Evolutionary conservation across 2,888 invertebrate genomes (phyloP).

Genomic region (Eupithecia tripunctaria): DNA sequence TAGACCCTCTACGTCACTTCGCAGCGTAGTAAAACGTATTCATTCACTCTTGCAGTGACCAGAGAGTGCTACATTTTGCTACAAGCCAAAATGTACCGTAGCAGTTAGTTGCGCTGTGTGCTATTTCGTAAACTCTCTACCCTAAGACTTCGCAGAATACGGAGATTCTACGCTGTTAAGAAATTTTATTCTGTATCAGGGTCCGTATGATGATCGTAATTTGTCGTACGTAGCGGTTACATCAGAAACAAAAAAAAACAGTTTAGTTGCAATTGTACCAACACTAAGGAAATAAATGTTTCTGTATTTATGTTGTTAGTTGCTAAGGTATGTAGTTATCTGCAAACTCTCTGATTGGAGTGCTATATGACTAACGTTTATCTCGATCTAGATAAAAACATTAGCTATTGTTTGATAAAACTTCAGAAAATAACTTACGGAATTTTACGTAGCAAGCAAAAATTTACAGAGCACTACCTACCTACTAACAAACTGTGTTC

Average conservation of each 20-base stretch:
- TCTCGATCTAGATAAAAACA: not conserved
- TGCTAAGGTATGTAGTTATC: not conserved
- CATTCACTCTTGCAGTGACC: not conserved
- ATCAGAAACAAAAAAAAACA: not conserved
- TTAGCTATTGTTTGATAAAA: not conserved
- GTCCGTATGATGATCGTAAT: too few relatives aligned
- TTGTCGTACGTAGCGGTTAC: not conserved
- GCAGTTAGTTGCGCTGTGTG: not conserved
- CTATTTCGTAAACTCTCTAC: not conserved
- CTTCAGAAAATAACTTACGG: not conserved
- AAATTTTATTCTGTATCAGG: not conserved
- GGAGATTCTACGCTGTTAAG: not conserved
- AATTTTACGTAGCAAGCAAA: not conserved
- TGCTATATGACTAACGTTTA: not conserved
- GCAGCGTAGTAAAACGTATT: not conserved
- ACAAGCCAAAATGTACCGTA: not conserved
- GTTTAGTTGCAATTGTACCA: not conserved
- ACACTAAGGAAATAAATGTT: too few relatives aligned
- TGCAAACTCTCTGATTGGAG: not conserved
- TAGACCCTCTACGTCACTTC: not conserved
- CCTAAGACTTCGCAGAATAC: not conserved
- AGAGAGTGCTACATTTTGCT: not conserved
- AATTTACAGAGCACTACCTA: not conserved
- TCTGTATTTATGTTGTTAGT: too few relatives aligned
- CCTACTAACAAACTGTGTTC: not conserved